Evolutionary conservation across 2,797 vertebrate species (phyloP).

Genomic region (Cygnus olor): DNA sequence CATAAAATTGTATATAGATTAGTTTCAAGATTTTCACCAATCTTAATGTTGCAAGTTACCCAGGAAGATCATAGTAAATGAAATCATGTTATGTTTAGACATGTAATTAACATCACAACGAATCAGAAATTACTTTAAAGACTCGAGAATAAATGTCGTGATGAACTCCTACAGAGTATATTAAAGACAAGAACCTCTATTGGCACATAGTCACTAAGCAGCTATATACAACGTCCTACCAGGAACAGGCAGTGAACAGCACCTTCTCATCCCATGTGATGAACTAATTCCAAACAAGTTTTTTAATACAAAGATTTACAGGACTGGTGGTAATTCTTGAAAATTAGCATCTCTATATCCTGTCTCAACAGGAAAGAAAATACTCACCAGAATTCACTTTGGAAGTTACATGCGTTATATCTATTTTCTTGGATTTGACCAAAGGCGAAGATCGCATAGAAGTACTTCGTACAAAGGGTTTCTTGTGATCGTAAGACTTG

Average conservation of each 20-base stretch:
- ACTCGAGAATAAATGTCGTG: background rate
- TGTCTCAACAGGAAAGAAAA: background rate
- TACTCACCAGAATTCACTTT: constrained; percentile 90
- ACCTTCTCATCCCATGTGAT: background rate
- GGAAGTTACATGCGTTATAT: constrained; percentile 84
- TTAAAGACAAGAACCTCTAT: background rate
- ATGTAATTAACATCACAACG: background rate
- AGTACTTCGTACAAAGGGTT: constrained; percentile 52
- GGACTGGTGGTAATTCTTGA: background rate
- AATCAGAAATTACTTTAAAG: background rate
- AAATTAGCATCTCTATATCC: background rate
- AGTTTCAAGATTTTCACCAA: background rate
- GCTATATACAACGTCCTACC: fast-evolving
- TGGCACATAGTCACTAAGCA: background rate
- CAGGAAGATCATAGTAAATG: background rate
- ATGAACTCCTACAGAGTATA: background rate
- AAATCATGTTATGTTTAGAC: background rate
- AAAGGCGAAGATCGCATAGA: constrained; percentile 65
- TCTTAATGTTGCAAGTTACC: background rate
- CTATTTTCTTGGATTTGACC: constrained; percentile 81
- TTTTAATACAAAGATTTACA: background rate
- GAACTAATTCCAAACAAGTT: background rate
- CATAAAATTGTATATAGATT: background rate
- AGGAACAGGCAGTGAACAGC: background rate
- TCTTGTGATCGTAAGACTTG: constrained; percentile 85